Percentiles rank a stretch among this genome's conserved stretches.
These are phyloP conservation scores for Lates calcarifer DNA, from an alignment of 2,113 vertebrate species.

Conservation along the genomic window DNA sequence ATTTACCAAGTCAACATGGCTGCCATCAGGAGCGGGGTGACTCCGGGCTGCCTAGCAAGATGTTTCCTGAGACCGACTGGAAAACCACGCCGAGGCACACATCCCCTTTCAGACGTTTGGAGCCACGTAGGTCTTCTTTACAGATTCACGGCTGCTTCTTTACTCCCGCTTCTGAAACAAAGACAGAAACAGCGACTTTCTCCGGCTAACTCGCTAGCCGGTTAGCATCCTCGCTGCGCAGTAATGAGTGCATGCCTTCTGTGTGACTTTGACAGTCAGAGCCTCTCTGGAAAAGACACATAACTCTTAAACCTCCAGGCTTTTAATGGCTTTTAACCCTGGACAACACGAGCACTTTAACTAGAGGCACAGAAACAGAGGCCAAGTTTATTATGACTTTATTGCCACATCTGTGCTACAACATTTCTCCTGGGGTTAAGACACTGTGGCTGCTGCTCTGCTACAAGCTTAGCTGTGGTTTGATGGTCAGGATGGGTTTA, in stretches of 20 bases:
- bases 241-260: constrained; percentile 30
- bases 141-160: accelerated
- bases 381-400: not conserved
- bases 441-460: not conserved
- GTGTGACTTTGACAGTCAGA: constrained; percentile 75
- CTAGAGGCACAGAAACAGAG: not conserved
- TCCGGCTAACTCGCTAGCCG: constrained; percentile 38
- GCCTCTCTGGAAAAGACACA: not conserved
- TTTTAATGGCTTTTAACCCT: not conserved
- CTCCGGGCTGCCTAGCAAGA: constrained; percentile 68
- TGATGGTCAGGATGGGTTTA: not conserved
- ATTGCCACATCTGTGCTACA: not conserved
- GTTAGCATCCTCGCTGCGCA: constrained; percentile 45
- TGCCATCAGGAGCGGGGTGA: constrained; percentile 78
- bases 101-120: constrained; percentile 5
- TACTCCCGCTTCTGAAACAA: not conserved
- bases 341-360: accelerated
- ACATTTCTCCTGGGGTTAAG: not conserved
- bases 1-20: constrained; percentile 74
- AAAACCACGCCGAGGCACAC: constrained; percentile 40
- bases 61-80: constrained; percentile 73
- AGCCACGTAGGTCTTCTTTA: constrained; percentile 69
- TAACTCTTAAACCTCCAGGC: not conserved
- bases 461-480: not conserved
- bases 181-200: not conserved